Percentiles rank a stretch among this genome's conserved stretches.
These are phyloP conservation scores for Misgurnus anguillicaudatus DNA, from an alignment of 2,113 vertebrate species.

Conservation along the genomic window DNA sequence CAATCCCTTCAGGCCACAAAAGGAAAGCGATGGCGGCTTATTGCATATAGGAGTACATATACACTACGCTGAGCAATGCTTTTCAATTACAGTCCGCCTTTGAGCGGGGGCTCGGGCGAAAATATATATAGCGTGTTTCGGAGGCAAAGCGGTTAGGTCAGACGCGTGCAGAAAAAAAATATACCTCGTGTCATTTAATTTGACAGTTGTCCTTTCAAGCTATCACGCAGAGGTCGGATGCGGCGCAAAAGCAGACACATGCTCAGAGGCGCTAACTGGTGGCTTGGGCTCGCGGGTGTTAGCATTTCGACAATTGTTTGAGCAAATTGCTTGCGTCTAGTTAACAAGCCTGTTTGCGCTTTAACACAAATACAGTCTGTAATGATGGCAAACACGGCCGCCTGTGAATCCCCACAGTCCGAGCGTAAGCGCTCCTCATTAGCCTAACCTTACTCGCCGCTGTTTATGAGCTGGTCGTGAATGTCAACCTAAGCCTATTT, in stretches of 20 bases:
- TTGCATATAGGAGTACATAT: constrained; percentile 71
- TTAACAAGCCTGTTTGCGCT: constrained; percentile 38
- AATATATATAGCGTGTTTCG: constrained; percentile 68
- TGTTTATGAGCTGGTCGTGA: constrained; percentile 54
- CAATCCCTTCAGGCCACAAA: constrained; percentile 64
- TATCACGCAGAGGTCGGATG: constrained; percentile 62
- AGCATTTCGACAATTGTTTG: background rate
- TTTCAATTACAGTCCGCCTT: constrained; percentile 73
- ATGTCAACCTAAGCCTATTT: constrained; percentile 58
- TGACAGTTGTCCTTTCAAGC: constrained; percentile 74
- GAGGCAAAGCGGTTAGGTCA: constrained; percentile 72
- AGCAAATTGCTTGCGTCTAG: constrained; percentile 14
- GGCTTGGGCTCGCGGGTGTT: constrained; percentile 3
- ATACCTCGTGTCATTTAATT: constrained; percentile 74
- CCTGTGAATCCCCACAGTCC: constrained; percentile 50
- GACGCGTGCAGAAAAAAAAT: constrained; percentile 70
- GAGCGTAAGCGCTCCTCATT: constrained; percentile 39
- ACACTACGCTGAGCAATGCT: constrained; percentile 76
- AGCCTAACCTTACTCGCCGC: constrained; percentile 44
- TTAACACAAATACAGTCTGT: constrained; percentile 39
- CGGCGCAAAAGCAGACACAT: background rate
- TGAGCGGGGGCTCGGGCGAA: constrained; percentile 56
- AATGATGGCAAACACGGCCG: constrained; percentile 42
- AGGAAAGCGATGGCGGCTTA: constrained; percentile 70
- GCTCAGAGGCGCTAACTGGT: background rate